phyloP scores from a whole-genome alignment of 2,113 vertebrate species.

The Lutjanus erythropterus region DNA sequence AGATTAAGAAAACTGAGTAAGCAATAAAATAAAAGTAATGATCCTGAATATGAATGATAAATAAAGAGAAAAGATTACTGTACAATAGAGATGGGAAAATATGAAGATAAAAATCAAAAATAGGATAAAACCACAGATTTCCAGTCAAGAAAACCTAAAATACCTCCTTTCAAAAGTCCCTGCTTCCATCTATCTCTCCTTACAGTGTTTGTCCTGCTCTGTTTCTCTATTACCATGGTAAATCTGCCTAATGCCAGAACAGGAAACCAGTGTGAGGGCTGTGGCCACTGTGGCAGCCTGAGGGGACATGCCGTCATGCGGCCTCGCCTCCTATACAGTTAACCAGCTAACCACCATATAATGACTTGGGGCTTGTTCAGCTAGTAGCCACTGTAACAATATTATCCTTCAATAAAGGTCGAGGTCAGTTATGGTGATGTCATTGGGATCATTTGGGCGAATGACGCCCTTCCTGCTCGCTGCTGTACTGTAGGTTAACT shows the following conservation, averaged over 20 bases:
- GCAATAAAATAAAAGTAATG: neutral
- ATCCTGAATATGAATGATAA: too few species aligned
- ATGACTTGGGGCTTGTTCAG: constrained; percentile 25
- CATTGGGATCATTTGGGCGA: neutral
- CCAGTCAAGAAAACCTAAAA: neutral
- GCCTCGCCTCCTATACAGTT: constrained; percentile 35
- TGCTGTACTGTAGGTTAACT: neutral
- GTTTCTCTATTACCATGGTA: constrained; percentile 70
- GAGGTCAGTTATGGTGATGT: neutral
- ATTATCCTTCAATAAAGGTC: neutral
- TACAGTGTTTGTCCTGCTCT: constrained; percentile 52
- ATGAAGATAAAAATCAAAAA: neutral
- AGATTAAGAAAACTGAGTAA: neutral
- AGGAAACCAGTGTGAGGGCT: constrained; percentile 71
- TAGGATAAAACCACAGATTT: neutral
- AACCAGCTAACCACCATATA: constrained; percentile 51
- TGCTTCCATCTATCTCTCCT: constrained; percentile 1
- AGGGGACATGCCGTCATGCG: constrained; percentile 50
- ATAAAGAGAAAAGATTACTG: neutral
- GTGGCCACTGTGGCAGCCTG: constrained; percentile 47
- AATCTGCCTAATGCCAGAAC: constrained; percentile 55
- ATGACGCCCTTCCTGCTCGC: neutral
- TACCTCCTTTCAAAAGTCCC: constrained; percentile 4
- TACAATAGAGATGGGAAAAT: neutral
- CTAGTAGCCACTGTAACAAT: neutral